phyloP scores from a whole-genome alignment of 2,797 vertebrate species.

The Manis javanica region DNA sequence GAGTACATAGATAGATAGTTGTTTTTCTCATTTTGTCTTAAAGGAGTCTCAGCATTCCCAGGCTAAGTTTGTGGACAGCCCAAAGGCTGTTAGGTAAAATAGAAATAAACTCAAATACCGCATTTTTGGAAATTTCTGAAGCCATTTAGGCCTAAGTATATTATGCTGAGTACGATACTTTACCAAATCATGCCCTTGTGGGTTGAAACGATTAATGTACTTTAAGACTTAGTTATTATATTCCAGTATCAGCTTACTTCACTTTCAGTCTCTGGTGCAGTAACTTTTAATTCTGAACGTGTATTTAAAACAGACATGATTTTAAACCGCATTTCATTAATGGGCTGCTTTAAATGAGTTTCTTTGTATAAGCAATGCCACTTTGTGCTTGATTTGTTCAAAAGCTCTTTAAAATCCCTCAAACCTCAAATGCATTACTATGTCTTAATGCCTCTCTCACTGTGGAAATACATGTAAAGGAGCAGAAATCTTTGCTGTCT shows the following conservation, averaged over 20 bases:
- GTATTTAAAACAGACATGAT: conserved; percentile 73
- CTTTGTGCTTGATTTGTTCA: conserved; percentile 67
- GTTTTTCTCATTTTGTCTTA: not conserved
- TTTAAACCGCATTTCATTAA: conserved; percentile 73
- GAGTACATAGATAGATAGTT: not conserved
- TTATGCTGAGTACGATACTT: conserved; percentile 24
- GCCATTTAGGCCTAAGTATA: conserved; percentile 7
- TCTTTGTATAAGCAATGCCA: conserved; percentile 66
- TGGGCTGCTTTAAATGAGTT: conserved; percentile 69
- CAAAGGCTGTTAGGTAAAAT: conserved; percentile 20
- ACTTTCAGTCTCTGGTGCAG: conserved; percentile 55
- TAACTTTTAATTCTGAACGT: conserved; percentile 64
- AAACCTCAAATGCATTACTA: conserved; percentile 53
- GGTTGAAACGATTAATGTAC: conserved; percentile 61
- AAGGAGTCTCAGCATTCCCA: not conserved
- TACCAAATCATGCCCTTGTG: conserved; percentile 51
- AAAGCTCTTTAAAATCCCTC: conserved; percentile 65
- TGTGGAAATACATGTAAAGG: conserved; percentile 45
- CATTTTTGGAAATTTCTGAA: conserved; percentile 54
- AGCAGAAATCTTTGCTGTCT: conserved; percentile 36
- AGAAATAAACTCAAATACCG: conserved; percentile 23
- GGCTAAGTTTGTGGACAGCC: not conserved
- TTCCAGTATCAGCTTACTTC: conserved; percentile 55
- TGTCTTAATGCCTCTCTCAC: conserved; percentile 59
- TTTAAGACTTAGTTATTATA: conserved; percentile 65